Evolutionary conservation across 2,888 invertebrate genomes (phyloP).

Genomic region (Philopedon plagiatum): DNA sequence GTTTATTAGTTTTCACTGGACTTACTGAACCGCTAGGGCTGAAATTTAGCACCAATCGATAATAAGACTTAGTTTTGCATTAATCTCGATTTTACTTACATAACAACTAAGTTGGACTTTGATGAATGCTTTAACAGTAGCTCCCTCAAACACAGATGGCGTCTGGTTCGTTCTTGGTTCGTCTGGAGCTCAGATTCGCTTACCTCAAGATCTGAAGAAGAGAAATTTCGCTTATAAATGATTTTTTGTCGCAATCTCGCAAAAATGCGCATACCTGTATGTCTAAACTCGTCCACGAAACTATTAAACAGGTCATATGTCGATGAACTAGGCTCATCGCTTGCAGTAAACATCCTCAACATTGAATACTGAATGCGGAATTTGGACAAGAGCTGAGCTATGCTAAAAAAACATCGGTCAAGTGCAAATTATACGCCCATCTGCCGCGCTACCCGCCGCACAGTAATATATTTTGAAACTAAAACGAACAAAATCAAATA

Average conservation of each 20-base stretch:
- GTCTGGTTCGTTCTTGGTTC: constrained; percentile 88
- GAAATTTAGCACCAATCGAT: too few relatives aligned
- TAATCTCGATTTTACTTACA: constrained; percentile 76
- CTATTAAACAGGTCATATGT: constrained; percentile 83
- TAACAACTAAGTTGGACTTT: constrained; percentile 89
- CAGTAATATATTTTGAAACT: too few relatives aligned
- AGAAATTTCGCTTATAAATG: too few relatives aligned
- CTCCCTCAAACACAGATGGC: constrained; percentile 93
- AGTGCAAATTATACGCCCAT: too few relatives aligned
- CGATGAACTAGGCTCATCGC: constrained; percentile 82
- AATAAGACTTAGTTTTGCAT: too few relatives aligned
- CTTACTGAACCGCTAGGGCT: too few relatives aligned
- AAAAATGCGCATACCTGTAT: too few relatives aligned
- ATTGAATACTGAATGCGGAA: constrained; percentile 95
- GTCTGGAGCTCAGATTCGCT: constrained; percentile 81
- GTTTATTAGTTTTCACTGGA: too few relatives aligned
- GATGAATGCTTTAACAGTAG: constrained; percentile 89
- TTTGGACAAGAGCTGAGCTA: constrained; percentile 93
- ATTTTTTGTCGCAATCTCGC: too few relatives aligned
- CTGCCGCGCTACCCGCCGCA: too few relatives aligned
- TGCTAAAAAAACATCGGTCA: too few relatives aligned
- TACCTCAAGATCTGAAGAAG: constrained; percentile 79
- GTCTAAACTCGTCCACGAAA: constrained; percentile 77
- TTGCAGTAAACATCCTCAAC: constrained; percentile 92
- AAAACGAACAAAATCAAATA: too few relatives aligned